Evolutionary conservation across 1,140 invertebrate genomes (phyloP).

Genomic region (Lordiphosa stackelbergi): DNA sequence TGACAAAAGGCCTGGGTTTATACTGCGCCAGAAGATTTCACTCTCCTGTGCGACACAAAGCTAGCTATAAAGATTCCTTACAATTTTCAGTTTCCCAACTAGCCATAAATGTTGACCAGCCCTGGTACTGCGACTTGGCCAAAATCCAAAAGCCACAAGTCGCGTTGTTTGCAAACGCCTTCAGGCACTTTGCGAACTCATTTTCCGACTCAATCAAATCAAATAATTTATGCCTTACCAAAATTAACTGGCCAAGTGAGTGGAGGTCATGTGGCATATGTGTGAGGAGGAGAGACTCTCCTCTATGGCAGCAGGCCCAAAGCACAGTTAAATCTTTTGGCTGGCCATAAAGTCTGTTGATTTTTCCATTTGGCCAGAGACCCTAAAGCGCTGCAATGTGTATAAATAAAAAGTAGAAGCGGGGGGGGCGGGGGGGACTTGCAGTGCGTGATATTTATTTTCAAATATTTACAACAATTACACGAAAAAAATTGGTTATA

Average conservation of each 20-base stretch:
- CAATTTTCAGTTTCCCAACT: background rate
- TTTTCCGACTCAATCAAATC: conserved; percentile 77
- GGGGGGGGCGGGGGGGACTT: conserved; percentile 14
- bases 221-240: conserved; percentile 73
- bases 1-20: too few relatives aligned
- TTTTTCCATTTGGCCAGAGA: conserved; percentile 64
- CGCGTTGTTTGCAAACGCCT: conserved; percentile 40
- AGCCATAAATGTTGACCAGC: background rate
- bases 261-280: conserved; percentile 50
- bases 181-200: conserved; percentile 73
- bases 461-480: conserved; percentile 36
- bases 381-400: conserved; percentile 65
- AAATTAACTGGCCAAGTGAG: conserved; percentile 67
- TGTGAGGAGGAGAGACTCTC: conserved; percentile 20
- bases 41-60: too few relatives aligned
- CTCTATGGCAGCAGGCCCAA: conserved; percentile 27
- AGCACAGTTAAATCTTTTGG: conserved; percentile 59
- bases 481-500: conserved; percentile 25
- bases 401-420: conserved; percentile 49
- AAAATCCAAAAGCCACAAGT: conserved; percentile 4
- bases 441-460: conserved; percentile 37
- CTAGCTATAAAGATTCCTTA: too few relatives aligned
- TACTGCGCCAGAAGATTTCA: too few relatives aligned
- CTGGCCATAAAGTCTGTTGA: conserved; percentile 69
- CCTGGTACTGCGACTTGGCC: background rate